Base-by-base conservation (phyloP, 1,140 invertebrate species). In the Choristoneura fumiferana region DNA sequence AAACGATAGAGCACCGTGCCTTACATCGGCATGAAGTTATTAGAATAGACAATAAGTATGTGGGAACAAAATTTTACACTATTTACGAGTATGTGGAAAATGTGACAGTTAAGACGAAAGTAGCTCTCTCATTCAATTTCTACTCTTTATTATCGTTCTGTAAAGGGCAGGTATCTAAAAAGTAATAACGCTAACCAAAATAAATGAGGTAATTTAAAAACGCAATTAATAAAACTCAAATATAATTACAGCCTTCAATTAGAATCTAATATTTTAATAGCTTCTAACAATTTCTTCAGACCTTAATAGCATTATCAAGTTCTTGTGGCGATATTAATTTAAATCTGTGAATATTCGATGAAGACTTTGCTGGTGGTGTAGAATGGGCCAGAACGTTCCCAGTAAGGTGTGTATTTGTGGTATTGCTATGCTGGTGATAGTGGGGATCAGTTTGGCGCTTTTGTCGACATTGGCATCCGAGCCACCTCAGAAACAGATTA, bases 381-480 rank as follows among this genome's bases (percentile, higher is more conserved):
- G 17, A 17, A 92, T 92, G 91, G 91, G 91, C 61, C 92, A 92
- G 91, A 91, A 92, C 63, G 84, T 92, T 67, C 92, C 92, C 12
- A 85, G 83, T 60, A 90, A 91, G 68, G 76, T 91, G 61, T 91
- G 91, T 67, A 86, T 91, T 69, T 89, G 85, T 69, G 85, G 84
- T 10, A 73, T 92, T 54, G 71, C 91, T 17, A 54, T 91, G 9
- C 78, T 91, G 52, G 86, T 92, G 62, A 52, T 91, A 39, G 62
- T 92, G 49, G 91, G 91, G 54, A 81, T 91, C 57, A 84, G 89
- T 45, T 77, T 92, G 10, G 91, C 91, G 4, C 90, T 91, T 49
- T 75, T 91, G 34, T 92, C 91, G 2, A 91, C 91, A 0, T 73
- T 91, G 62, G 83, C 87, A 58, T 81, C 90, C 36, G 83, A 83